phyloP scores from a whole-genome alignment of 2,888 invertebrate genomes.

The Tanypteryx hageni region DNA sequence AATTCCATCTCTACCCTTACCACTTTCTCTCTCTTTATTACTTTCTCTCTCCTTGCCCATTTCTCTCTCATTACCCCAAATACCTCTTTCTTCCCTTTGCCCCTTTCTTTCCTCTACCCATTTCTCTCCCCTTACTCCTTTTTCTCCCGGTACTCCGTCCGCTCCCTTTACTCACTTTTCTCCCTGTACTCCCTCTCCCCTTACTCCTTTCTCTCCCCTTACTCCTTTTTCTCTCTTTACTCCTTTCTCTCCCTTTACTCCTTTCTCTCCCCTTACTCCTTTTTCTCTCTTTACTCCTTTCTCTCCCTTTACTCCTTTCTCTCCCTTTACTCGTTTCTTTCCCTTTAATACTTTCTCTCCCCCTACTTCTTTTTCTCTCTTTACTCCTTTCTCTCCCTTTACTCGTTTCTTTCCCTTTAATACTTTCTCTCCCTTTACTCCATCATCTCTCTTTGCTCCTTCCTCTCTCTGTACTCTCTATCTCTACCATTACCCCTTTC shows the following conservation, averaged over 20 bases:
- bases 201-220: not conserved
- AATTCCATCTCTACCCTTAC: too few relatives aligned
- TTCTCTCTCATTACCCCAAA: not conserved
- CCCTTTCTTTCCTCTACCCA: not conserved
- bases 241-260: not conserved
- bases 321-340: not conserved
- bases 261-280: not conserved
- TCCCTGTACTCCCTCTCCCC: conserved; percentile 17
- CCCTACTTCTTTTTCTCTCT: too few relatives aligned
- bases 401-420: too few relatives aligned
- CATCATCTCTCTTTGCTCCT: not conserved
- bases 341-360: too few relatives aligned
- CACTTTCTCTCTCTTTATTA: not conserved
- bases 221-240: not conserved
- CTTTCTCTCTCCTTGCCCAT: not conserved
- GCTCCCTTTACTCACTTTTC: too few relatives aligned
- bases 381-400: too few relatives aligned
- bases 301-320: not conserved
- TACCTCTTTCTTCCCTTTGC: too few relatives aligned
- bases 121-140: not conserved
- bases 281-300: not conserved
- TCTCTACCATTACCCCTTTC: conserved; percentile 14
- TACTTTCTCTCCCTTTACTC: too few relatives aligned
- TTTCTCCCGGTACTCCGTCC: too few relatives aligned
- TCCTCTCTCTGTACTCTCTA: not conserved